Percentiles rank a stretch among this genome's conserved stretches.
phyloP scores from a whole-genome alignment of 2,113 vertebrate species.

The Rhodinocichla rosea region DNA sequence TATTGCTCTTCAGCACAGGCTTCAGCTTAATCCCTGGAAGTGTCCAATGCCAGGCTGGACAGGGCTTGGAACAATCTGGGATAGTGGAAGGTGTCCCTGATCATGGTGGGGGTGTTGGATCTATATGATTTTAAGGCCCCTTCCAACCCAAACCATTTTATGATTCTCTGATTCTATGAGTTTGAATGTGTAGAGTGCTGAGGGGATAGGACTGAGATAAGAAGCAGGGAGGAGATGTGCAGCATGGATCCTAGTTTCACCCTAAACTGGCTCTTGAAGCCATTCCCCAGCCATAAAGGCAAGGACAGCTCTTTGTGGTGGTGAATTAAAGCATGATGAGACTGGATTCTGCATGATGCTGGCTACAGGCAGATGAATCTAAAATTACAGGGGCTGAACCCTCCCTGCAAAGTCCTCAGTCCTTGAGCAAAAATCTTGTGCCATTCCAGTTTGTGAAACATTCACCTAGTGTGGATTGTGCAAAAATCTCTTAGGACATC shows the following conservation, averaged over 20 bases:
- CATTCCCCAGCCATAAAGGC: neutral
- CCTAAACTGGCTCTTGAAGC: neutral
- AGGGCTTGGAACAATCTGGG: neutral
- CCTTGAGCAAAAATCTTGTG: neutral
- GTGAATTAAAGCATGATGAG: neutral
- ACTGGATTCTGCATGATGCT: neutral
- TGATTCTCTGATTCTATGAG: neutral
- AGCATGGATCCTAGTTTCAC: neutral
- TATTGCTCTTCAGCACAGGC: neutral
- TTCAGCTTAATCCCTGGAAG: neutral
- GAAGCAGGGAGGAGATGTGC: neutral
- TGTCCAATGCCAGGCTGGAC: accelerated
- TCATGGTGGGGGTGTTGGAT: neutral
- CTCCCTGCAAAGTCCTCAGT: neutral
- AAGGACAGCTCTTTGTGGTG: neutral
- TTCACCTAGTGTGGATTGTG: neutral
- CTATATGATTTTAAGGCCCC: neutral
- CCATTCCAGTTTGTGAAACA: neutral
- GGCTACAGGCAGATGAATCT: neutral
- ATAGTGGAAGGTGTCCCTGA: neutral
- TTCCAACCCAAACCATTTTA: neutral
- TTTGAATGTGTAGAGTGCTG: neutral
- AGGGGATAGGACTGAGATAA: neutral
- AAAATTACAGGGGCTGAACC: neutral
- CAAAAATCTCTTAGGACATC: conserved; percentile 37